phyloP scores from a whole-genome alignment of 2,797 vertebrate genomes.

The Sebastiscus albofasciatus region DNA sequence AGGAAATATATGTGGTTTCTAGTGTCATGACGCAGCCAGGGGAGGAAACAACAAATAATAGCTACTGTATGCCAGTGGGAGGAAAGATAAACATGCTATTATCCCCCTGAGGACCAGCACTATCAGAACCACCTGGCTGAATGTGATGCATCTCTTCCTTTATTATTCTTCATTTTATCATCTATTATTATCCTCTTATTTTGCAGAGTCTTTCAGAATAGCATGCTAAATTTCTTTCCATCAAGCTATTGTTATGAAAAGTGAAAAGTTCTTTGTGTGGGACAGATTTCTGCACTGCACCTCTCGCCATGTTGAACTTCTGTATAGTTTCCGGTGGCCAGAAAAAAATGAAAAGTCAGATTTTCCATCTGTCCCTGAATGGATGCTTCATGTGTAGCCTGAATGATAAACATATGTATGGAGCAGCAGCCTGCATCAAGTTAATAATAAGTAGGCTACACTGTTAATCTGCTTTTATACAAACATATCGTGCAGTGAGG shows the following conservation, averaged over 20 bases:
- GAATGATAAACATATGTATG: background rate
- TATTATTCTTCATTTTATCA: no score
- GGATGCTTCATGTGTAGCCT: background rate
- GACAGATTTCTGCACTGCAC: background rate
- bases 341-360: constrained; percentile 28
- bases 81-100: constrained; percentile 19
- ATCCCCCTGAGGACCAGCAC: background rate
- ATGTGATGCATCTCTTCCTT: background rate
- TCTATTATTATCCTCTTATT: background rate
- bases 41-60: constrained; percentile 49
- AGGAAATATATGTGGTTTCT: constrained; percentile 72
- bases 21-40: constrained; percentile 45
- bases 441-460: background rate
- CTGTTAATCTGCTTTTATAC: background rate
- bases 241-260: background rate
- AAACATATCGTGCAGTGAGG: background rate
- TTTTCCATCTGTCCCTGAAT: background rate
- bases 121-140: background rate
- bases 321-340: constrained; percentile 7
- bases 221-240: background rate
- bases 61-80: constrained; percentile 16
- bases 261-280: background rate
- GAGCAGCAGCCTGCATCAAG: background rate
- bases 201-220: background rate
- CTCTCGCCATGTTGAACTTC: constrained; percentile 52